These are phyloP conservation scores for Drosophila bocki DNA, from an alignment of 1,140 invertebrate genomes.

Conservation along the genomic window DNA sequence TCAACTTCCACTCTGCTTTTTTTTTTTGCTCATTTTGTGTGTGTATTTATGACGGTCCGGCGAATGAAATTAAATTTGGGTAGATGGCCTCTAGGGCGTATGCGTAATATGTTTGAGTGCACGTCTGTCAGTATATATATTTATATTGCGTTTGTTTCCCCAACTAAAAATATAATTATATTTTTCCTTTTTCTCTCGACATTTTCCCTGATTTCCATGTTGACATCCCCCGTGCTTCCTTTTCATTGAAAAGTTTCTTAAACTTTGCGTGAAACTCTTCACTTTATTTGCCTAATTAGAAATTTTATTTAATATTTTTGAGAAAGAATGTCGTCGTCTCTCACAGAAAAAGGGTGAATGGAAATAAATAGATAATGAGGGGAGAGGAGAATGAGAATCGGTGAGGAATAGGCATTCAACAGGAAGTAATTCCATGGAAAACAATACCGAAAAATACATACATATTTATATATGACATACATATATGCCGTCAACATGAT, in stretches of 20 bases:
- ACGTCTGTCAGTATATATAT: neutral
- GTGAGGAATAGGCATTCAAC: slow-evolving; percentile 4
- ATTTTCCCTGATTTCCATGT: slow-evolving; percentile 16
- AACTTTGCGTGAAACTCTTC: slow-evolving; percentile 32
- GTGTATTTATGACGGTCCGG: slow-evolving; percentile 48
- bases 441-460: neutral
- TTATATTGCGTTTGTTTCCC: slow-evolving; percentile 22
- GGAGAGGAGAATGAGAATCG: neutral
- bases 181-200: slow-evolving; percentile 13
- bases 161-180: slow-evolving; percentile 37
- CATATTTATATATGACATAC: neutral
- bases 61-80: slow-evolving; percentile 61
- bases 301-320: slow-evolving; percentile 43
- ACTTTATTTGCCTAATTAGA: slow-evolving; percentile 31
- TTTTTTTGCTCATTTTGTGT: slow-evolving; percentile 43
- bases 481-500: slow-evolving; percentile 25
- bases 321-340: slow-evolving; percentile 1
- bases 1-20: slow-evolving; percentile 1
- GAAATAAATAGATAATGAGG: neutral
- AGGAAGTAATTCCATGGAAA: slow-evolving; percentile 19
- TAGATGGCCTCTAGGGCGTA: slow-evolving; percentile 58
- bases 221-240: neutral
- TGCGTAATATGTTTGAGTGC: slow-evolving; percentile 58
- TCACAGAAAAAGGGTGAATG: neutral
- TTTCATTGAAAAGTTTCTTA: slow-evolving; percentile 24